phyloP scores from a whole-genome alignment of 2,113 vertebrate species.

The Calonectris borealis region DNA sequence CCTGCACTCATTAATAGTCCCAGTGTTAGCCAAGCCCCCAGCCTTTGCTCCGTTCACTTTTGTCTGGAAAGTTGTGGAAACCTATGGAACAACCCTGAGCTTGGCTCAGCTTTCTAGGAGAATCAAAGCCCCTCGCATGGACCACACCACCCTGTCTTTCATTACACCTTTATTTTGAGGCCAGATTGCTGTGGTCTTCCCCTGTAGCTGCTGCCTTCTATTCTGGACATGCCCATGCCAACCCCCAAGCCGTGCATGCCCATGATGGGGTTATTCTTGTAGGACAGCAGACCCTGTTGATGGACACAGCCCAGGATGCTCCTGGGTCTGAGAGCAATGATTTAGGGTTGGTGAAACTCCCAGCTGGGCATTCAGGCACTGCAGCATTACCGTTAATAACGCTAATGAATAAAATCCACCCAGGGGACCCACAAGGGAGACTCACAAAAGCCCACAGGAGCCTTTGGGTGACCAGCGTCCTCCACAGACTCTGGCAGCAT shows the following conservation, averaged over 20 bases:
- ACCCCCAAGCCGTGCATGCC: background rate
- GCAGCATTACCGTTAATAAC: background rate
- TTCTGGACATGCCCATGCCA: background rate
- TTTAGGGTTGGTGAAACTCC: background rate
- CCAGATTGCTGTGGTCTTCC: background rate
- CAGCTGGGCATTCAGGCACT: background rate
- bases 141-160: background rate
- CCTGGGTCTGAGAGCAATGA: background rate
- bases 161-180: background rate
- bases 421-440: background rate
- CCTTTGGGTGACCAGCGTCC: background rate
- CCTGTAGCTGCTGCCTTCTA: background rate
- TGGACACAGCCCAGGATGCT: background rate
- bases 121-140: background rate
- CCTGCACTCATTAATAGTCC: background rate
- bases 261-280: background rate
- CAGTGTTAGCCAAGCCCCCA: background rate
- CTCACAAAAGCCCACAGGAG: background rate
- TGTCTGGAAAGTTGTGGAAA: background rate
- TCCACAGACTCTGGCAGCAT: background rate
- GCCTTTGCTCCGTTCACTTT: background rate
- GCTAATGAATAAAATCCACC: background rate
- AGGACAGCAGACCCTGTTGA: background rate
- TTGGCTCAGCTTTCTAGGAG: background rate
- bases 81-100: background rate